Percentiles rank a stretch among this genome's conserved stretches.
phyloP scores from a whole-genome alignment of 2,113 vertebrate species.

The Nothocercus julius region DNA sequence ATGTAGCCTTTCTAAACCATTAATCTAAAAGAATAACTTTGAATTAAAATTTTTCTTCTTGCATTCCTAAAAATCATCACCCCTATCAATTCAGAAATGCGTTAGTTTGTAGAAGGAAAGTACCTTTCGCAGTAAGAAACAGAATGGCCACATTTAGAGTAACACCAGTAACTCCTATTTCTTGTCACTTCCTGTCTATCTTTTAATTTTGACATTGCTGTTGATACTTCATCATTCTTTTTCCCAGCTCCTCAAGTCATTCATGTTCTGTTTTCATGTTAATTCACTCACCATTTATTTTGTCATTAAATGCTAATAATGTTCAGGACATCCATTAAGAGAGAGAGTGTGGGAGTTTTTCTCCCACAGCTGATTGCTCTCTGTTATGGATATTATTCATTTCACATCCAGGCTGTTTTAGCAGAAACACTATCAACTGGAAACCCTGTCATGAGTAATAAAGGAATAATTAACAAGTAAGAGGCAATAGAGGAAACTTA shows the following conservation, averaged over 20 bases:
- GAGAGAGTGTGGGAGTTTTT: background rate
- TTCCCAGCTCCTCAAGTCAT: background rate
- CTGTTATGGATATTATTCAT: accelerated
- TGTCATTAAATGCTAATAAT: accelerated
- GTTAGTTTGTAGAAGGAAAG: background rate
- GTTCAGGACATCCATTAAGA: background rate
- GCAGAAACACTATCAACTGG: accelerated
- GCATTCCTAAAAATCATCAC: background rate
- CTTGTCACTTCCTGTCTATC: background rate
- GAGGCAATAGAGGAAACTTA: too few species aligned
- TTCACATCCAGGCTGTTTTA: background rate
- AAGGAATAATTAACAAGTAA: background rate
- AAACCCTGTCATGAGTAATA: background rate
- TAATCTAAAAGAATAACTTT: background rate
- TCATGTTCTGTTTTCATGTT: background rate
- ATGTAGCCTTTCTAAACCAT: accelerated
- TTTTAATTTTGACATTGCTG: accelerated
- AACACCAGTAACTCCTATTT: background rate
- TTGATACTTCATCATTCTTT: background rate
- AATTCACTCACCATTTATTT: background rate
- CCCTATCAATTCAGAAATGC: background rate
- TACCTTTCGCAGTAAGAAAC: background rate
- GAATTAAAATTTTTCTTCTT: background rate
- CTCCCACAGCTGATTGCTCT: background rate
- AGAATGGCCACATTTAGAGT: background rate